Base-by-base conservation (phyloP, 2,113 vertebrate species). In the Pangasianodon hypophthalmus region DNA sequence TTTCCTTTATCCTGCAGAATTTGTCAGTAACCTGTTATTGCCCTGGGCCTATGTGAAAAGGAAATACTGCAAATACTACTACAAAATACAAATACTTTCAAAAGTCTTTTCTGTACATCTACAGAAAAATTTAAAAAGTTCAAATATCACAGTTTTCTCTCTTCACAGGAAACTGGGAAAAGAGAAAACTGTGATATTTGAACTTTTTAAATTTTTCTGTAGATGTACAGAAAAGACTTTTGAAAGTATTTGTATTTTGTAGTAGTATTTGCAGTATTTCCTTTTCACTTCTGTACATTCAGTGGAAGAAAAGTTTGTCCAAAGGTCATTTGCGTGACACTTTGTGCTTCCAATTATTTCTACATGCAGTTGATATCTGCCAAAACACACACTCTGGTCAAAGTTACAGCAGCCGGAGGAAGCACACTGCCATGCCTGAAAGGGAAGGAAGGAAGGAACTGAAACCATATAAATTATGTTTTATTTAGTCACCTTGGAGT, bases 321-420 rank as follows among this genome's bases (percentile, higher is more conserved):
- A 62, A 62, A 46, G 37, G 56, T 84, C 58, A 29, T 62, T 62
- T 84, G 56, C 13, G 13, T 62, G 82, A 84, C 56, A 84, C 24
- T 84, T 29, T 84, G 82, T 60, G 4, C 32, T 60, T 84, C 37
- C 10, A 41, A 26, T 84, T 60, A 84, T 84, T 60, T 60, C 82
- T 60, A 14, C 82, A 84, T 60, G 24, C 56, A 60, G 19, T 29
- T 44, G 24, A 84, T 11, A 84, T 84, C 56, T 62, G 37, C 82
- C 82, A 84, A 84, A 84, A 84, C 37, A 84, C 56, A 84, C 82
- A 84, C 18, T 26, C 44, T 21, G 7, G 10, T 19, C 7, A 24
- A n/a, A 54, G 80, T 58, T 58, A 48, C 46, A 29, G 11, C 26
- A 50, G 50, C 50, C 3, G 29, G 37, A 62, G n/a, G 82, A 84